Evolutionary conservation across 2,797 vertebrate genomes (phyloP).

Genomic region (Poecilia wingei): DNA sequence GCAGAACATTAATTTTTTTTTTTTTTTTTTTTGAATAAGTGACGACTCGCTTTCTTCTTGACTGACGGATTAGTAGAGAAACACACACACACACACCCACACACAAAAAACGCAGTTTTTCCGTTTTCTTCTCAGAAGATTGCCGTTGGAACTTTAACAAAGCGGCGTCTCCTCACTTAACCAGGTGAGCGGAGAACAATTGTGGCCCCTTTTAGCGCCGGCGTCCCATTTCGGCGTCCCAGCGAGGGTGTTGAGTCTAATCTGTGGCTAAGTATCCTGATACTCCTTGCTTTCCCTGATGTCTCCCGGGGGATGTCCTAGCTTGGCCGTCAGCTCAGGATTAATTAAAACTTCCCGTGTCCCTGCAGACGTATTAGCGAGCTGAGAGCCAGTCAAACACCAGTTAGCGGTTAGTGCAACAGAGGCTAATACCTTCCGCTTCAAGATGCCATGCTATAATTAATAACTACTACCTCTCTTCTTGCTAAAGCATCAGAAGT

Average conservation of each 20-base stretch:
- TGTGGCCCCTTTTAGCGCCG: conserved; percentile 40
- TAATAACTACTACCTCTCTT: conserved; percentile 67
- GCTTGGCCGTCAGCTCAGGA: conserved; percentile 78
- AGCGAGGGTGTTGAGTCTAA: conserved; percentile 69
- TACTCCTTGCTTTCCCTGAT: conserved; percentile 67
- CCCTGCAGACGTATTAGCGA: conserved; percentile 82
- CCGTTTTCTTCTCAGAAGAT: conserved; percentile 16
- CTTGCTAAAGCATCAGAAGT: conserved; percentile 25
- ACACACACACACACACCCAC: conserved; percentile 11
- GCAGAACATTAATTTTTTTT: conserved; percentile 72
- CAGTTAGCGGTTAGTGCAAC: conserved; percentile 76
- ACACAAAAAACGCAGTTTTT: conserved; percentile 1
- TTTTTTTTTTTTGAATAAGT: conserved; percentile 20
- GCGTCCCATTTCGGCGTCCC: conserved; percentile 59
- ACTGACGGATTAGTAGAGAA: conserved; percentile 55
- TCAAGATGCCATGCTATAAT: conserved; percentile 71
- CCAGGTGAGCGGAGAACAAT: conserved; percentile 43
- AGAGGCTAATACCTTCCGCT: conserved; percentile 68
- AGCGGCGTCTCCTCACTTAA: conserved; percentile 23
- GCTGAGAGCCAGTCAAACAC: conserved; percentile 82
- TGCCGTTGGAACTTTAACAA: conserved; percentile 4
- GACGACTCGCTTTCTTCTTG: conserved; percentile 36
- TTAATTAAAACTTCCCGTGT: conserved; percentile 81
- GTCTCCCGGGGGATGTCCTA: conserved; percentile 70
- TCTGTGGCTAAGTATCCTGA: conserved; percentile 76